These are phyloP conservation scores for rabbit (Oryctolagus cuniculus) DNA, from an alignment of 2,113 vertebrate species.

Conservation along the genomic window mOryCun1.1 NC_091436.1:94305001-94305500, in stretches of 20 bases:
- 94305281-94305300: background rate
- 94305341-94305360: background rate
- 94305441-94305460: background rate
- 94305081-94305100: background rate
- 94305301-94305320: background rate
- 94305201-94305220: background rate
- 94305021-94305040: background rate
- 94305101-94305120: background rate
- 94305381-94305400: background rate
- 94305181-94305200: background rate
- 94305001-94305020: background rate
- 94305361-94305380: background rate
- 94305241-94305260: background rate
- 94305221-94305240: background rate
- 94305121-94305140: background rate
- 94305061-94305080: background rate
- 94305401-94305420: background rate
- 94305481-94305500: background rate
- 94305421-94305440: background rate
- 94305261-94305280: background rate
- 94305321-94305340: background rate
- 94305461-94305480: background rate
- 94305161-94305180: background rate
- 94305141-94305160: background rate
- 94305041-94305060: background rate